phyloP scores from a whole-genome alignment of 2,113 vertebrate genomes.

The Epinephelus lanceolatus region DNA sequence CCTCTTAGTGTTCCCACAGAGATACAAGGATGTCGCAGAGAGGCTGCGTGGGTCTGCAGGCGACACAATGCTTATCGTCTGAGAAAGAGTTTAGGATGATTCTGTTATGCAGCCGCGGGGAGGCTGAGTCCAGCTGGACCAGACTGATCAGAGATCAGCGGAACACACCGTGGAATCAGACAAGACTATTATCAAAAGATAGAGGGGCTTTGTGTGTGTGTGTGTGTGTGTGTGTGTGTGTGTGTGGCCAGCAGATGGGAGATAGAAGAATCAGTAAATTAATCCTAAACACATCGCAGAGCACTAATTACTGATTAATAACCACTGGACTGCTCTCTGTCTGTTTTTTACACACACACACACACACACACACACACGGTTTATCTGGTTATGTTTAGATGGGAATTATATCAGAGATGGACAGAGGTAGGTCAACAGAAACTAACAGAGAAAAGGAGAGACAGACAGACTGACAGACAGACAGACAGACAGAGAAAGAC shows the following conservation, averaged over 20 bases:
- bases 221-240: conserved; percentile 11
- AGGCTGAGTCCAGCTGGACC: conserved; percentile 65
- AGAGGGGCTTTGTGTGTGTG: conserved; percentile 40
- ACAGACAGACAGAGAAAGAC: neutral
- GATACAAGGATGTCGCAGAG: conserved; percentile 43
- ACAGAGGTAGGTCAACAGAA: conserved; percentile 25
- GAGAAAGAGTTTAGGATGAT: conserved; percentile 59
- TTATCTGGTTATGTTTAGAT: conserved; percentile 13
- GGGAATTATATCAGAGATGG: conserved; percentile 9
- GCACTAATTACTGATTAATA: conserved; percentile 80
- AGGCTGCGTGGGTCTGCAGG: conserved; percentile 62
- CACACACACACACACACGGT: neutral
- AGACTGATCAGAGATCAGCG: conserved; percentile 65
- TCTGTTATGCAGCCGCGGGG: conserved; percentile 61
- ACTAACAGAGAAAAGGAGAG: neutral
- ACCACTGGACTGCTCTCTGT: conserved; percentile 61
- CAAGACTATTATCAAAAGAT: conserved; percentile 66
- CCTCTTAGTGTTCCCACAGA: conserved; percentile 32
- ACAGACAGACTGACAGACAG: neutral
- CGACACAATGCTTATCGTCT: conserved; percentile 62
- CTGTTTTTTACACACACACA: neutral
- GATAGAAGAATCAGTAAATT: conserved; percentile 72
- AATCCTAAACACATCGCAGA: conserved; percentile 75
- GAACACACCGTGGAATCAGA: conserved; percentile 71
- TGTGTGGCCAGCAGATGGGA: conserved; percentile 70